phyloP scores from a whole-genome alignment of 2,113 vertebrate genomes.

The Triplophysa siluroides region DNA sequence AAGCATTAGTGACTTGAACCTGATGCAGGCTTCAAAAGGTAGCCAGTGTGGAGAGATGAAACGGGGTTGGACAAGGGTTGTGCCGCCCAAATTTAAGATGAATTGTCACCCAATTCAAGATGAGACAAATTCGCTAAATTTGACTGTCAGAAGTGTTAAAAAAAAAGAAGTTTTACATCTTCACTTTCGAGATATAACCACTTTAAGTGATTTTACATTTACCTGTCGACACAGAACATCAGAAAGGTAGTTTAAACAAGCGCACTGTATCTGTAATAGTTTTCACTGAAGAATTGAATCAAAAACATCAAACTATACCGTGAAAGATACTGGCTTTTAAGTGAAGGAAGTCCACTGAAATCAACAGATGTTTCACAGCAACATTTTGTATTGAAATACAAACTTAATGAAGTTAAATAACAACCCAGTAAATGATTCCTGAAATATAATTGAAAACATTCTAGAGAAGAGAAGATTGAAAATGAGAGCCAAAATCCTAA shows the following conservation, averaged over 20 bases:
- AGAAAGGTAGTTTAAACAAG: not conserved
- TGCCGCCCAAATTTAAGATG: too few relatives aligned
- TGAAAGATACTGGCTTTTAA: constrained; percentile 56
- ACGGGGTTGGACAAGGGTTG: too few relatives aligned
- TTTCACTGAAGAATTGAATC: not conserved
- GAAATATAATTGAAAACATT: too few relatives aligned
- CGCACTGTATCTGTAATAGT: not conserved
- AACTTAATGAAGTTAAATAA: constrained; percentile 19
- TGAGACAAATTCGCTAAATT: too few relatives aligned
- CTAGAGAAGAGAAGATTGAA: not conserved
- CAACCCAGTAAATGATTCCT: constrained; percentile 25
- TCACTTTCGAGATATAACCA: too few relatives aligned
- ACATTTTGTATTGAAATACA: constrained; percentile 25
- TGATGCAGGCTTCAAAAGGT: too few relatives aligned
- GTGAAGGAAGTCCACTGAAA: constrained; percentile 63
- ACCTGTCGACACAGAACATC: too few relatives aligned
- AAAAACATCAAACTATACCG: constrained; percentile 48
- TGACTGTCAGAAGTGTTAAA: not conserved
- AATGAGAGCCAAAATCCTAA: constrained; percentile 15
- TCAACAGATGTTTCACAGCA: constrained; percentile 54
- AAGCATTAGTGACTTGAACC: too few relatives aligned
- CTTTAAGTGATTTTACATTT: too few relatives aligned
- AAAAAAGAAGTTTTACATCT: not conserved
- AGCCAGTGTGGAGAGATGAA: too few relatives aligned
- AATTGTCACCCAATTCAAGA: too few relatives aligned